Evolutionary conservation across 1,140 invertebrate species (phyloP), one percentile per base, ranked within the genome.

Genomic region (Bombus confusus): DNA sequence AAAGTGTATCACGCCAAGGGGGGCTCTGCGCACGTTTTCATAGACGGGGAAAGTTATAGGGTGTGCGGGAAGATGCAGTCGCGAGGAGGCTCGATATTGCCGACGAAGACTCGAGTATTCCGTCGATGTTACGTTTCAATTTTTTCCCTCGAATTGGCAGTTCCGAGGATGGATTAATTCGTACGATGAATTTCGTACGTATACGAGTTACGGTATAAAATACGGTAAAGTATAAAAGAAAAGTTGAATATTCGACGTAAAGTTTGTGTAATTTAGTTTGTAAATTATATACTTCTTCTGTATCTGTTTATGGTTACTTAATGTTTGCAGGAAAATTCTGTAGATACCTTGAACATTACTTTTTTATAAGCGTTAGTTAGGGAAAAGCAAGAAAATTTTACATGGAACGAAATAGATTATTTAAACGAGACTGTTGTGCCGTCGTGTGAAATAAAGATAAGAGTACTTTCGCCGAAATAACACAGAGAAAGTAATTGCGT

Each of bases 11-110:
- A 41, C 57, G 71, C 71, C 78, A 39, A 80, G 57, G 47, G 69
- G 71, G 78, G 59, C 41, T 64, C 34, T 37, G 59, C 59, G 69
- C 74, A 59, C 84, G 71, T 80, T 81, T 64, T 57, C 83, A 64
- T 72, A 25, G 57, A 85, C 83, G 52, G 68, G 83, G 25, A 72
- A 85, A 80, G 76, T 85, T 80, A 80, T 80, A 57, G 79, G 84
- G 71, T 39, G 78, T 41, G 69, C 68, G 47, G 62, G 57, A 52
- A 37, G 69, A 73, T 66, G 52, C 39, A 69, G 39, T 39, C 34
- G 37, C 64, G 22, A 25, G 43, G 22, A 41, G 31, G 59, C 57
- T 85, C 84, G 69, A 75, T 81, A 85, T 85, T 68, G n/a, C n/a
- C 31, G 52, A 18, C 57, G 37, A 47, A 81, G 59, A 43, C 31